Evolutionary conservation across 1,140 invertebrate species (phyloP), one percentile per base, ranked within the genome.

Genomic region (Drosophila jambulina): DNA sequence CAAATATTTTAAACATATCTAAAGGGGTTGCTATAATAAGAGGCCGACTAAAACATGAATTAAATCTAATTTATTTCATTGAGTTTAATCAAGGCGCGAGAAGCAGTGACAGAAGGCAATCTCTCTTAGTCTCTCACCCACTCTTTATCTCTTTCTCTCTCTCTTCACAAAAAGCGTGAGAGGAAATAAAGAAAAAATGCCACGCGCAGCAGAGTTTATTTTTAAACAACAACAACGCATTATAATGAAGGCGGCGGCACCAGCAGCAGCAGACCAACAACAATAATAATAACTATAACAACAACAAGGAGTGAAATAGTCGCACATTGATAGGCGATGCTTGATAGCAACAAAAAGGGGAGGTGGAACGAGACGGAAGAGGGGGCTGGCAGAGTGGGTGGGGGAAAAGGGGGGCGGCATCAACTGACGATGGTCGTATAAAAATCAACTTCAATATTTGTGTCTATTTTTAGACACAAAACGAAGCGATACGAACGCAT

Each of bases 371-470:
- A 60, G 57, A 67, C 43, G 67, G 65, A 2, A 38, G 15, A 23
- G 58, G 13, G 32, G 4, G 17, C 43, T 34, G 19, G 23, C 17
- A 15, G 34, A 29, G 25, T 29, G 48, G 59, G 58, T 23, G 7
- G 23, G 34, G 59, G 36, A 13, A 27, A 9, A 23, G 23, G 38
- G 46, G 36, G 48, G 48, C 27, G 49, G 49, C 49, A 53, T 19
- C 49, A 32, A 23, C 62, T 56, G 68, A 46, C 68, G 82, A 76
- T 58, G 77, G 83, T 60, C 74, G 68, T 86, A 84, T 80, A 78
- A 78, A 88, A 90, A 90, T 88, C 81, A 88, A 91, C 84, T 86
- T 77, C 90, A 91, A 91, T 90, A 91, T 88, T 91, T 91, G 84
- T 85, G 72, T 83, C 88, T 91, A 91, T 91, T 91, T 91, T 85